A percentile compares a stretch with the other conserved stretches of the same genome.
Evolutionary conservation across 2,113 vertebrate genomes (phyloP).

Genomic region (Antennarius striatus): DNA sequence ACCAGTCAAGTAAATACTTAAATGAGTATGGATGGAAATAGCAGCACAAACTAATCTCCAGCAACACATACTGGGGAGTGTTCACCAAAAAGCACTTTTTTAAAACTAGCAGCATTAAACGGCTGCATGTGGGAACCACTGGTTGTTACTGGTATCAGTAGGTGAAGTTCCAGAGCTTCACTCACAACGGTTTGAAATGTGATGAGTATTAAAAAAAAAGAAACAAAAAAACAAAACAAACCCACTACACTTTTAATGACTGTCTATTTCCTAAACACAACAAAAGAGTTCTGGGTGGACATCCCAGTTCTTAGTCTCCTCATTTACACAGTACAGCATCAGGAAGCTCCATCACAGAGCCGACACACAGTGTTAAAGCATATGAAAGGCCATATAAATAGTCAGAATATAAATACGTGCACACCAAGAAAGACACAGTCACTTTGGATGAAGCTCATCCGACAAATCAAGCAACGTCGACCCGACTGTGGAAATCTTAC

Average conservation of each 20-base stretch:
- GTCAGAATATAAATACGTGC: constrained; percentile 70
- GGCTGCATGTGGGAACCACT: not conserved
- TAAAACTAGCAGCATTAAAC: constrained; percentile 2
- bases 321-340: constrained; percentile 68
- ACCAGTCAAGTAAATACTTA: constrained; percentile 45
- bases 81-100: constrained; percentile 16
- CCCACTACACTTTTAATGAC: not conserved
- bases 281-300: constrained; percentile 11
- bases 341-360: constrained; percentile 35
- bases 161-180: not conserved
- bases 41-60: constrained; percentile 60
- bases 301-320: not conserved
- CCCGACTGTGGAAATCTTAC: constrained; percentile 9
- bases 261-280: not conserved
- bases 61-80: constrained; percentile 28
- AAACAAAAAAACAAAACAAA: not conserved
- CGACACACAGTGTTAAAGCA: constrained; percentile 66
- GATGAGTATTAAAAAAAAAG: not conserved
- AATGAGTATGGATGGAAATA: constrained; percentile 51
- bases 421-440: constrained; percentile 31
- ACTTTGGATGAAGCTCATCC: constrained; percentile 40
- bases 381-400: constrained; percentile 71
- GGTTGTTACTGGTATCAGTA: not conserved
- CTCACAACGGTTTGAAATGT: not conserved
- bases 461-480: constrained; percentile 32